phyloP scores from a whole-genome alignment of 2,797 vertebrate genomes.

The Notolabrus celidotus region DNA sequence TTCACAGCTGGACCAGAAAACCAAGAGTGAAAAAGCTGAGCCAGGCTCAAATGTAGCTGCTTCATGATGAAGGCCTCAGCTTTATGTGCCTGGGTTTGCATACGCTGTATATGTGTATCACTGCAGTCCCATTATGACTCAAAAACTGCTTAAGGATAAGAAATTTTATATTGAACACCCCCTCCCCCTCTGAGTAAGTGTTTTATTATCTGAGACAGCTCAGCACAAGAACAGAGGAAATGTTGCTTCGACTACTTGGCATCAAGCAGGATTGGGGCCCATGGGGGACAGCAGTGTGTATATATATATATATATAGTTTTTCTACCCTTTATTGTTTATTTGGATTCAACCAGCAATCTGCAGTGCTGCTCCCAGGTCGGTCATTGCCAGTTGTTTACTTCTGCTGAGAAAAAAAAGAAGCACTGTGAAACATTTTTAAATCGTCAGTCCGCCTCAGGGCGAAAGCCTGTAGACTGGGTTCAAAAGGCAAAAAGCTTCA shows the following conservation, averaged over 20 bases:
- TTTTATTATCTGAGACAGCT: conserved; percentile 42
- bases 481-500: conserved; percentile 62
- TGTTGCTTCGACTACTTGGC: conserved; percentile 44
- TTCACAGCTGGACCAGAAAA: not conserved
- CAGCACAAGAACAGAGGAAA: conserved; percentile 45
- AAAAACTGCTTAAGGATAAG: conserved; percentile 41
- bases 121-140: conserved; percentile 27
- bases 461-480: conserved; percentile 44
- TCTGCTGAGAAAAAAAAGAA: conserved; percentile 13
- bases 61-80: not conserved
- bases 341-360: conserved; percentile 57
- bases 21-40: not conserved
- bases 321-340: conserved; percentile 54
- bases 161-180: conserved; percentile 23
- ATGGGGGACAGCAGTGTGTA: conserved; percentile 38
- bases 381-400: conserved; percentile 53
- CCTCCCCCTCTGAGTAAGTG: conserved; percentile 16
- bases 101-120: conserved; percentile 5
- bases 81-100: not conserved
- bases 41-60: not conserved
- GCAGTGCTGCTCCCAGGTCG: conserved; percentile 58
- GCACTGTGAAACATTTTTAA: conserved; percentile 45
- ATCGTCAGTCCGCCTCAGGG: conserved; percentile 51
- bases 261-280: conserved; percentile 37
- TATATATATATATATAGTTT: conserved; percentile 17